These are phyloP conservation scores for Geophilus truncorum DNA, from an alignment of 2,888 invertebrate genomes.

Conservation along the genomic window DNA sequence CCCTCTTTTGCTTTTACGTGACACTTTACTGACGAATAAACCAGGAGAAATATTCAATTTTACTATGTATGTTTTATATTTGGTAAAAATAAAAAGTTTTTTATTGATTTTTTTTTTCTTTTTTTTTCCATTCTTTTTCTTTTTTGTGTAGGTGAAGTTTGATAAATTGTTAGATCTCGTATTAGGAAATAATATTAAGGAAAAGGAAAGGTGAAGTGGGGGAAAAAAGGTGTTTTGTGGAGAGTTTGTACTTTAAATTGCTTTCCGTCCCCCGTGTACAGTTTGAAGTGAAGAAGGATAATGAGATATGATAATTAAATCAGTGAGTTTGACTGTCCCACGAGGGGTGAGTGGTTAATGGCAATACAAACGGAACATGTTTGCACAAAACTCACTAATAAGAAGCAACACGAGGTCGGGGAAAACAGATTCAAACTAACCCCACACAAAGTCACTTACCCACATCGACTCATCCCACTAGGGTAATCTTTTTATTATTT, in stretches of 20 bases:
- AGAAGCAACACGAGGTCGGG: conserved; percentile 8
- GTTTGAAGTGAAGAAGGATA: conserved; percentile 27
- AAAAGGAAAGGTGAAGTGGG: neutral
- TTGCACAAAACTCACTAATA: conserved; percentile 9
- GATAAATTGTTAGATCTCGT: neutral
- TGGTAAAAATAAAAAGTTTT: neutral
- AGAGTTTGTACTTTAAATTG: conserved; percentile 7
- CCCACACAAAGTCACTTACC: neutral
- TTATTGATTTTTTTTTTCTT: neutral
- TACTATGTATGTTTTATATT: neutral
- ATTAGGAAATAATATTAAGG: neutral
- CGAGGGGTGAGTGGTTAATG: conserved; percentile 21
- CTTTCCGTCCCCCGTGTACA: neutral
- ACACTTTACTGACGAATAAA: neutral
- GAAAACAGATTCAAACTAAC: neutral
- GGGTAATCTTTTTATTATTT: conserved; percentile 9
- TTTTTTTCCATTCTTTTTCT: neutral
- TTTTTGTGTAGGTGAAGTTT: neutral
- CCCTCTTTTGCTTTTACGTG: neutral
- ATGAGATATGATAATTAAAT: conserved; percentile 27
- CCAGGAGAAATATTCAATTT: neutral
- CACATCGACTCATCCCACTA: neutral
- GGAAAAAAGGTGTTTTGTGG: neutral
- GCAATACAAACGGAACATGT: conserved; percentile 21
- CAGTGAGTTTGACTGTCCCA: conserved; percentile 25